phyloP scores from a whole-genome alignment of 2,888 invertebrate genomes.

The Fissipunctia ypsillon region DNA sequence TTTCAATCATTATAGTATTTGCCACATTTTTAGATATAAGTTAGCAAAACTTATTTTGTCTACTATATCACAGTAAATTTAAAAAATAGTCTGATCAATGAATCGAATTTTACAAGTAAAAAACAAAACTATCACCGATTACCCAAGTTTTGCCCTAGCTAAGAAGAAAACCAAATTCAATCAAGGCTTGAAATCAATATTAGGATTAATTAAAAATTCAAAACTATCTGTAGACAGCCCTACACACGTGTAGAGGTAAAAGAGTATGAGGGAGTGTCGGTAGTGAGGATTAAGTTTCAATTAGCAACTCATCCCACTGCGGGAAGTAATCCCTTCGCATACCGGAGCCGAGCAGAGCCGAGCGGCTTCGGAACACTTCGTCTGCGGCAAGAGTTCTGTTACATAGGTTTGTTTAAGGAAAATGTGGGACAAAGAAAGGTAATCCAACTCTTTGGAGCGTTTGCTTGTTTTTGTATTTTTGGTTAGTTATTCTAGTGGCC shows the following conservation, averaged over 20 bases:
- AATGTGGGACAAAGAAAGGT: neutral
- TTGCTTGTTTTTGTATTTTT: neutral
- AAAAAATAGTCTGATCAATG: too few relatives aligned
- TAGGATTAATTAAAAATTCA: neutral
- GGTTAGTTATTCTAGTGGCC: neutral
- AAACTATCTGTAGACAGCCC: constrained; percentile 23
- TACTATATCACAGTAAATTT: too few relatives aligned
- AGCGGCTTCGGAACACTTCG: neutral
- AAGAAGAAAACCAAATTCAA: neutral
- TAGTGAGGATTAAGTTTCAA: constrained; percentile 65
- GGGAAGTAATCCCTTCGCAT: constrained; percentile 27
- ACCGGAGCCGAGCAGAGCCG: neutral
- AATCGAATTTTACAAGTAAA: too few relatives aligned
- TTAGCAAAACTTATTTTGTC: too few relatives aligned
- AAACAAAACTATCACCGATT: too few relatives aligned
- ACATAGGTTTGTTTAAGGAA: neutral
- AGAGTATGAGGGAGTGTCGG: constrained; percentile 18
- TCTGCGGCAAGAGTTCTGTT: neutral
- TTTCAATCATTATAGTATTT: too few relatives aligned
- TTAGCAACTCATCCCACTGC: constrained; percentile 47
- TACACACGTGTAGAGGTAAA: constrained; percentile 27
- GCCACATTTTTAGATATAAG: too few relatives aligned
- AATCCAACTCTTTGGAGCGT: neutral
- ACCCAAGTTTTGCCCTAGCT: too few relatives aligned
- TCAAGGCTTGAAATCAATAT: neutral